Base-by-base conservation (phyloP, 30 jellyfish, hydroid and myxozoan genomes). In the Haliclystus octoradiatus region DNA sequence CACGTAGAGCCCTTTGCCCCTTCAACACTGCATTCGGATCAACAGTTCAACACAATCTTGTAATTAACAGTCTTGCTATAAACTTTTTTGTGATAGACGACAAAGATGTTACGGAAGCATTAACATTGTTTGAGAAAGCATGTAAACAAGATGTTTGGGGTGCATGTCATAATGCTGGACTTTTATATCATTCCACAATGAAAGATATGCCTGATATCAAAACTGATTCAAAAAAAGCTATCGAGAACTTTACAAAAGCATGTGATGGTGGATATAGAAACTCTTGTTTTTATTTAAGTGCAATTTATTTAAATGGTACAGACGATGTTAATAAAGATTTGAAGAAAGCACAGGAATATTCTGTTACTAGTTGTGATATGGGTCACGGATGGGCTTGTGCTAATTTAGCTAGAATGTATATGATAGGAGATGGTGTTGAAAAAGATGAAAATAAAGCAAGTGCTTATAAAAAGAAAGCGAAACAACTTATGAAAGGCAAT, bases 361-460 rank as follows among this genome's bases (percentile, higher is more conserved):
- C 84, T 1, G 34, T 50, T 15, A 72, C 51, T 49, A 66, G 88
- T 33, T 80, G 94, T 67, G 73, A 68, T 1, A 46, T 66, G 35
- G 94, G 94, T 2, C 94, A 80, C 31, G 84, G 84, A 27, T 80
- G 86, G 86, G 94, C 94, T 23, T 80, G 94, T 67, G 94, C 86
- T 9, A 80, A 80, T 60, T 67, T 80, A 19, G 71, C 85, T 53
- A 65, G 94, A 40, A 80, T 80, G 83, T 80, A 80, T 33, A 35
- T 35, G 32, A 75, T 66, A 14, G 94, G 94, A 0, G 94, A 80
- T n/a, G 94, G 94, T 0, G 94, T 80, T 2, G 94, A 80, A 49
- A 52, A 50, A 28, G 84, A 80, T 34, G 71, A 31, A 13, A 69
- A 52, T 47, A 80, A 80, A 63, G 71, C 86, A 22, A 61, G 19